These are phyloP conservation scores for Numida meleagris DNA, from an alignment of 2,113 vertebrate species.

Conservation along the genomic window DNA sequence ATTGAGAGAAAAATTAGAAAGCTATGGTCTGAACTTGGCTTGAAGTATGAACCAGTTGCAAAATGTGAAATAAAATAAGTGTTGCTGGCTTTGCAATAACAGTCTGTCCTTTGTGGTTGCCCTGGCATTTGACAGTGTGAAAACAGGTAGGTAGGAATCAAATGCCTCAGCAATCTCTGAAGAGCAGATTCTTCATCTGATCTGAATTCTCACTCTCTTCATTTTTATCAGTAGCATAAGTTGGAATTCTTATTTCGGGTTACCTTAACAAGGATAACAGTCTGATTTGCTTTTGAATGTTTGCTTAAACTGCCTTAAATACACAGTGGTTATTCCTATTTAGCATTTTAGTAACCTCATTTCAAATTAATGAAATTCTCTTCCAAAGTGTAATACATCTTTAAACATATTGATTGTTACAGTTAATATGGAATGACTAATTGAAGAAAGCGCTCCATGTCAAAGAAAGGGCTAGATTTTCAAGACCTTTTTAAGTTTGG, in stretches of 20 bases:
- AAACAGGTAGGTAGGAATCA: background rate
- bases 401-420: background rate
- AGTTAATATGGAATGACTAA: background rate
- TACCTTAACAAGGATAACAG: background rate
- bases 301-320: background rate
- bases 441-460: background rate
- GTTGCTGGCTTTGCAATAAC: background rate
- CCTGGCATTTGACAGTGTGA: background rate
- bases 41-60: background rate
- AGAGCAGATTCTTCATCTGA: background rate
- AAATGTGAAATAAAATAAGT: background rate
- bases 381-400: background rate
- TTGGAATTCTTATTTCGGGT: background rate
- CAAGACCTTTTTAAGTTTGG: background rate
- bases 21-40: background rate
- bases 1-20: constrained; percentile 41
- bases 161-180: background rate
- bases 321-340: background rate
- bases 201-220: background rate
- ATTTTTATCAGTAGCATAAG: background rate
- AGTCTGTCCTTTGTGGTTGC: background rate
- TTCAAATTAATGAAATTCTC: background rate
- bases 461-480: background rate
- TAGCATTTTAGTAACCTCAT: background rate
- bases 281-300: background rate